phyloP scores from a whole-genome alignment of 2,888 invertebrate genomes.

The Melanophora roralis region DNA sequence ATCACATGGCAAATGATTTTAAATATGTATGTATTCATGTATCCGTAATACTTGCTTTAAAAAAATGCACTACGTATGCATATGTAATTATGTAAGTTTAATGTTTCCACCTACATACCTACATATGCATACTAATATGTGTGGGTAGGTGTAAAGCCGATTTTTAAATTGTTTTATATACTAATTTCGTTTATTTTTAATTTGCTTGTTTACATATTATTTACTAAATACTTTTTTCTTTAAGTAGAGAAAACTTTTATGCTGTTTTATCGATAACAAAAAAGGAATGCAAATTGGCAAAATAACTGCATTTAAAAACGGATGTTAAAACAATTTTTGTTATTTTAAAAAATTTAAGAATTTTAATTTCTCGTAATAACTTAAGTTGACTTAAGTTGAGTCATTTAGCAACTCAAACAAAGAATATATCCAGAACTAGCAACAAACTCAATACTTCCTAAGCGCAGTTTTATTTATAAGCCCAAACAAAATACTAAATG shows the following conservation, averaged over 20 bases:
- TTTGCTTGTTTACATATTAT: not conserved
- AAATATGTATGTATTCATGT: slow-evolving; percentile 33
- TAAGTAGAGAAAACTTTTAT: slow-evolving; percentile 17
- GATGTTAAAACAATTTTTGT: slow-evolving; percentile 32
- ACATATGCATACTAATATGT: too few relatives aligned
- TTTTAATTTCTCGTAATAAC: not conserved
- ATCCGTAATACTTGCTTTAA: not conserved
- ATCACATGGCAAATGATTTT: slow-evolving; percentile 53
- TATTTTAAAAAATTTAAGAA: slow-evolving; percentile 25
- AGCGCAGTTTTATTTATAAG: too few relatives aligned
- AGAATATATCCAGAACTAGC: too few relatives aligned
- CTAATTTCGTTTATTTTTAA: not conserved
- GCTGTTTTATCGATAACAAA: slow-evolving; percentile 40
- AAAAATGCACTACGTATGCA: not conserved
- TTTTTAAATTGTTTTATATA: slow-evolving; percentile 19
- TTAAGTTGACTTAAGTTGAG: too few relatives aligned
- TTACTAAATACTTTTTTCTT: not conserved
- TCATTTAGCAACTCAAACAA: too few relatives aligned
- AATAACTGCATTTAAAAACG: slow-evolving; percentile 18
- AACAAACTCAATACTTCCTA: too few relatives aligned
- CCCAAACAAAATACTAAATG: too few relatives aligned
- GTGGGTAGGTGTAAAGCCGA: slow-evolving; percentile 6
- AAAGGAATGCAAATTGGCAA: slow-evolving; percentile 43
- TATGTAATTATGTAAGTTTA: not conserved
- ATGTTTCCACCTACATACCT: too few relatives aligned